phyloP scores from a whole-genome alignment of 2,113 vertebrate species.

The Sakesphorus luctuosus region DNA sequence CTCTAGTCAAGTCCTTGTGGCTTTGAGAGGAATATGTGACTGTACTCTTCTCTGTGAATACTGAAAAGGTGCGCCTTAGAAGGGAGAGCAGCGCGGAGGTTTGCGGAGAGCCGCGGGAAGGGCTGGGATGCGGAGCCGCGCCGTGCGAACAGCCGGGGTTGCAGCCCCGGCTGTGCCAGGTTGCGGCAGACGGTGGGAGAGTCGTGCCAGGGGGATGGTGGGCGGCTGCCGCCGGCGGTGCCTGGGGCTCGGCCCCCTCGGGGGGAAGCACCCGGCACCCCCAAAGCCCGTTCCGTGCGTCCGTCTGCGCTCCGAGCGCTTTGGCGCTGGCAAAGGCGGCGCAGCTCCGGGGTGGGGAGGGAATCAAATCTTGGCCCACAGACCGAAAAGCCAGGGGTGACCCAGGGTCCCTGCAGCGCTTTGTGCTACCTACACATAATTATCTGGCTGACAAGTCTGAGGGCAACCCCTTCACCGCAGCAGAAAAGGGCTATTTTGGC shows the following conservation, averaged over 20 bases:
- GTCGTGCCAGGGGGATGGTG: constrained; percentile 1
- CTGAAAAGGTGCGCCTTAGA: constrained; percentile 50
- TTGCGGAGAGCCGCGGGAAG: background rate
- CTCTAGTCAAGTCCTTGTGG: constrained; percentile 74
- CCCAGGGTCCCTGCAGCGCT: background rate
- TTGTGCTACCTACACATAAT: background rate
- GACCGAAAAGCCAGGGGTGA: background rate
- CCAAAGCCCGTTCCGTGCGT: rapidly evolving
- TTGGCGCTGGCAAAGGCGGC: background rate
- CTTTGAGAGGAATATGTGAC: constrained; percentile 69
- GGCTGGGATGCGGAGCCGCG: background rate
- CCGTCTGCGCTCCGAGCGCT: background rate
- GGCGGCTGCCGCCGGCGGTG: background rate
- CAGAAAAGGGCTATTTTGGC: background rate
- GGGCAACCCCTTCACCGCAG: background rate
- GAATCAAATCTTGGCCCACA: background rate
- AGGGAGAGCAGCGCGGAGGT: constrained; percentile 1
- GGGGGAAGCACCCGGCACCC: constrained; percentile 17
- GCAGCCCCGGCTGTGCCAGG: constrained; percentile 7
- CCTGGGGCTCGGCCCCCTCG: background rate
- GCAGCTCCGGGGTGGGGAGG: background rate
- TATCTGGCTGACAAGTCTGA: background rate
- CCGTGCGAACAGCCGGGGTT: background rate
- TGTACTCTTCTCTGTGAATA: constrained; percentile 68
- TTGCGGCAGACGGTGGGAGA: background rate